Conservation (phyloP, 2,113 vertebrate genomes). For the Carassius carassius region DNA sequence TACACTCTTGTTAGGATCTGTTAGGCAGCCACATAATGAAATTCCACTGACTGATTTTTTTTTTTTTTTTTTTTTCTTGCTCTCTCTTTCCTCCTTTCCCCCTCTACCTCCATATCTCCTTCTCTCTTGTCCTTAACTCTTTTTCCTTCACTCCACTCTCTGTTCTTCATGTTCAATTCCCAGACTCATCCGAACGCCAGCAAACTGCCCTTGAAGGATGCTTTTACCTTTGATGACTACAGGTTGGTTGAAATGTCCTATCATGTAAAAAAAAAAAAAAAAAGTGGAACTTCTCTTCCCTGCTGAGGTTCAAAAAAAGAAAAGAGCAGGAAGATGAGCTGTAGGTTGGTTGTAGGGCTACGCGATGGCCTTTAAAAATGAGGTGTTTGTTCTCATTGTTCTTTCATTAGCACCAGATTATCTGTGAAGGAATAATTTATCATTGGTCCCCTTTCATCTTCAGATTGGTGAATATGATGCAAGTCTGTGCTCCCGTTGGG, state of each 20-base stretch:
- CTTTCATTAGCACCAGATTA: slow-evolving; percentile 65
- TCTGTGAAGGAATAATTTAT: slow-evolving; percentile 68
- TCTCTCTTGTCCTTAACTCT: slow-evolving; percentile 57
- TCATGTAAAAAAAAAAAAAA: slow-evolving; percentile 14
- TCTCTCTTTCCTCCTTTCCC: slow-evolving; percentile 26
- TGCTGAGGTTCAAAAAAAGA: background rate
- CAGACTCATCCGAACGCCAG: slow-evolving; percentile 95
- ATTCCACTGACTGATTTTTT: slow-evolving; percentile 85
- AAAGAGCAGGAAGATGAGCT: background rate
- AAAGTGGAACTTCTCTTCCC: slow-evolving; percentile 41
- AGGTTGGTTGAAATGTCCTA: slow-evolving; percentile 81
- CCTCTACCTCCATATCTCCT: slow-evolving; percentile 9
- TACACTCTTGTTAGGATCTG: slow-evolving; percentile 90
- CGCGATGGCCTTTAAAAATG: slow-evolving; percentile 48
- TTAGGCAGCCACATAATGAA: slow-evolving; percentile 88
- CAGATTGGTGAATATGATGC: slow-evolving; percentile 51
- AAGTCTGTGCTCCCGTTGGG: slow-evolving; percentile 41
- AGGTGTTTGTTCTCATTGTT: slow-evolving; percentile 61
- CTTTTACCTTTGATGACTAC: slow-evolving; percentile 98
- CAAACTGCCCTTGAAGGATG: slow-evolving; percentile 96
- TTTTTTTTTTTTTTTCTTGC: slow-evolving; percentile 65
- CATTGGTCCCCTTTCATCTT: slow-evolving; percentile 52
- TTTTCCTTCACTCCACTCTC: slow-evolving; percentile 61
- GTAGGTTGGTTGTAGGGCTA: slow-evolving; percentile 30
- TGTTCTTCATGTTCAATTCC: slow-evolving; percentile 67